Conservation (phyloP, 2,797 vertebrate genomes). For the Euthynnus affinis region DNA sequence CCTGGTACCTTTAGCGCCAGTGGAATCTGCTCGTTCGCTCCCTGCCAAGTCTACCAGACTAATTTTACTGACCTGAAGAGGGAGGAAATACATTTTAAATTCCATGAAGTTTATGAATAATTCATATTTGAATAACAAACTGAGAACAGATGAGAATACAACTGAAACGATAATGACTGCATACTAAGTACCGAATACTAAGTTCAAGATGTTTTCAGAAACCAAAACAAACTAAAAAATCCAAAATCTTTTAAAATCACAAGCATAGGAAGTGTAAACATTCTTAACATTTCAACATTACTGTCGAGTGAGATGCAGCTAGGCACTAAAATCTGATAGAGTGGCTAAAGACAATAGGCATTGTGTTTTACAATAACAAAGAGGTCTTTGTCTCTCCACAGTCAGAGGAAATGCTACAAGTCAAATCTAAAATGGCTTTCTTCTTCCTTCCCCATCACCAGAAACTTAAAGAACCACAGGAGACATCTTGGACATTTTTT, state of each 20-base stretch:
- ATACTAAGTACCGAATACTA: not conserved
- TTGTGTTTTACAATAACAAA: slow-evolving; percentile 76
- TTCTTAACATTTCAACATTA: slow-evolving; percentile 32
- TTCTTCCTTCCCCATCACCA: slow-evolving; percentile 24
- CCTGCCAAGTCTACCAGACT: slow-evolving; percentile 98
- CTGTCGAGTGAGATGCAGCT: slow-evolving; percentile 51
- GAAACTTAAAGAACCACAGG: not conserved
- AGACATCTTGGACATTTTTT: too few relatives aligned
- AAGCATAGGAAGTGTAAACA: slow-evolving; percentile 10
- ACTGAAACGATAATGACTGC: not conserved
- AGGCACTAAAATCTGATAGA: slow-evolving; percentile 67
- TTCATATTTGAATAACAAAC: slow-evolving; percentile 1
- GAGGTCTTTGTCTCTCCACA: slow-evolving; percentile 75
- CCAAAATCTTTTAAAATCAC: slow-evolving; percentile 1
- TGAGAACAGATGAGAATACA: slow-evolving; percentile 5
- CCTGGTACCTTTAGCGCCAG: slow-evolving; percentile 96
- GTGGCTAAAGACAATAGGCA: slow-evolving; percentile 72
- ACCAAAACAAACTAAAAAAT: not conserved
- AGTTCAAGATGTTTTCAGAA: slow-evolving; percentile 5
- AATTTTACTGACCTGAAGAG: slow-evolving; percentile 96
- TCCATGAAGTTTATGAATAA: slow-evolving; percentile 37
- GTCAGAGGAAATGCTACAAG: slow-evolving; percentile 68
- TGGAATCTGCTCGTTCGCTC: slow-evolving; percentile 97
- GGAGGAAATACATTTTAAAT: slow-evolving; percentile 51
- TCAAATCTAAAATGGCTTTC: slow-evolving; percentile 56